A percentile compares a stretch with the other conserved stretches of the same genome.
Evolutionary conservation across 2,797 vertebrate species (phyloP).

Genomic region (Liasis olivaceus): DNA sequence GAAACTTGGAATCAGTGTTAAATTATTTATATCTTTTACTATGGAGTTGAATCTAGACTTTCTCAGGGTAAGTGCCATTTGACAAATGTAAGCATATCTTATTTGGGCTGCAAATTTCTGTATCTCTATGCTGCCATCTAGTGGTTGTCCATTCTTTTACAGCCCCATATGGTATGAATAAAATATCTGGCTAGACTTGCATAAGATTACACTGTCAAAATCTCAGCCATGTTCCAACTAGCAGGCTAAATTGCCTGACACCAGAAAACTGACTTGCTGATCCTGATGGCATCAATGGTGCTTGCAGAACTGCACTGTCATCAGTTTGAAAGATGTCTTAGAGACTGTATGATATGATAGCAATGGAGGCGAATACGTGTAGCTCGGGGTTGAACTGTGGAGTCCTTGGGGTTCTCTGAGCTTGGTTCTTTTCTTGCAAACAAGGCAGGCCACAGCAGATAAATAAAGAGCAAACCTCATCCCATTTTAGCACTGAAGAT

Average conservation of each 20-base stretch:
- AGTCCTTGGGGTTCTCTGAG: too few species aligned
- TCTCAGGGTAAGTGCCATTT: neutral
- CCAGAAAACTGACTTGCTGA: neutral
- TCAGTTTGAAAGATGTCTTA: constrained; percentile 34
- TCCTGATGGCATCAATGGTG: neutral
- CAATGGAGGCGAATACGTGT: too few species aligned
- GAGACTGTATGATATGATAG: constrained; percentile 31
- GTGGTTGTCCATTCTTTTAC: neutral
- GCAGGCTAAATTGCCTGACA: constrained; percentile 46
- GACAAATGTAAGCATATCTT: neutral
- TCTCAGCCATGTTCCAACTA: neutral
- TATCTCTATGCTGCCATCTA: neutral
- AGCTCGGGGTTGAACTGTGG: too few species aligned
- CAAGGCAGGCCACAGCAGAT: too few species aligned
- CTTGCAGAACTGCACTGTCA: neutral
- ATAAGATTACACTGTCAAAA: neutral
- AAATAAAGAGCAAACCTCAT: too few species aligned
- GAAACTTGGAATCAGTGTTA: neutral
- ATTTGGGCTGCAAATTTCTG: neutral
- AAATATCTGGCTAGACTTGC: neutral
- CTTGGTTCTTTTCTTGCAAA: too few species aligned
- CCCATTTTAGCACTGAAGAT: too few species aligned
- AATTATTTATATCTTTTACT: neutral
- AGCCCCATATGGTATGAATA: neutral
- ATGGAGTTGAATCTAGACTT: neutral